Evolutionary conservation across 2,797 vertebrate genomes (phyloP).

Genomic region (Philypnodon macrostomus): DNA sequence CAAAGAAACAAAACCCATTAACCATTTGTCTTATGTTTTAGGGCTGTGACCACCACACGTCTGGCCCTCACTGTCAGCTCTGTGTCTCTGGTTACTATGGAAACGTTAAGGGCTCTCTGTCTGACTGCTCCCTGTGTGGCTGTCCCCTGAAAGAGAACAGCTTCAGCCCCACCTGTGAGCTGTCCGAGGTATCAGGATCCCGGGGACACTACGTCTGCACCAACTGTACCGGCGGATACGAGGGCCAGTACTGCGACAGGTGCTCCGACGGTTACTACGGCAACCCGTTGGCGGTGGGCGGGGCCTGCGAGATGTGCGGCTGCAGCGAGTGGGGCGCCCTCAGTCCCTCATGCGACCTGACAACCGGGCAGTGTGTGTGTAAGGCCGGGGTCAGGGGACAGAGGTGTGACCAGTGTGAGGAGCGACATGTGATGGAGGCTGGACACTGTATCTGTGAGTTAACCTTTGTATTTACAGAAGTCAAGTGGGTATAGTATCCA

Average conservation of each 20-base stretch:
- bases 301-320: slow-evolving; percentile 76
- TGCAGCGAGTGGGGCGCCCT: slow-evolving; percentile 82
- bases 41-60: slow-evolving; percentile 86
- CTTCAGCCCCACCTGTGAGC: slow-evolving; percentile 88
- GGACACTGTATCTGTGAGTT: slow-evolving; percentile 84
- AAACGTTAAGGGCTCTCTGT: slow-evolving; percentile 77
- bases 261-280: slow-evolving; percentile 88
- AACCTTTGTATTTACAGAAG: not conserved
- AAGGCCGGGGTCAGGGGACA: slow-evolving; percentile 81
- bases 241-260: slow-evolving; percentile 91
- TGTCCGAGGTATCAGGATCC: slow-evolving; percentile 70
- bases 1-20: no score
- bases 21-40: slow-evolving; percentile 37
- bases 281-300: slow-evolving; percentile 72
- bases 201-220: slow-evolving; percentile 83
- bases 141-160: slow-evolving; percentile 85
- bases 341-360: slow-evolving; percentile 70
- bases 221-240: slow-evolving; percentile 84
- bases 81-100: slow-evolving; percentile 87
- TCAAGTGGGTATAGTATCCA: no score
- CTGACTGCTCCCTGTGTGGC: slow-evolving; percentile 86
- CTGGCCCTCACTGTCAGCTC: slow-evolving; percentile 78
- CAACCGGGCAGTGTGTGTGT: slow-evolving; percentile 84
- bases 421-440: slow-evolving; percentile 76
- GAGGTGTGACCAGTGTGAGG: slow-evolving; percentile 83